Base-by-base conservation (phyloP, 2,888 invertebrate genomes). In the Ecliptopera silaceata region DNA sequence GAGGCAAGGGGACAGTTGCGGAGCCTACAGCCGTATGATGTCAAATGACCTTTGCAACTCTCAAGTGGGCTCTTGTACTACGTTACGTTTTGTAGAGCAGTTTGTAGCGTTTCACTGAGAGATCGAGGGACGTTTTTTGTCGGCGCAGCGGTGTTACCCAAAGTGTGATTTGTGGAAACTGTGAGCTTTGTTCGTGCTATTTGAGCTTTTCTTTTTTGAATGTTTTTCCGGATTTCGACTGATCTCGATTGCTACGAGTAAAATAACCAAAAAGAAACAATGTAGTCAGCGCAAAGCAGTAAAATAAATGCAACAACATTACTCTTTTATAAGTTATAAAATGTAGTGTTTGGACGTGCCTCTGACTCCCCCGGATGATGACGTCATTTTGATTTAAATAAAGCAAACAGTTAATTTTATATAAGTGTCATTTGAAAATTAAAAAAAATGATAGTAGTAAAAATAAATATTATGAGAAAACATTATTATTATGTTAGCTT, bases 1-100 rank as follows among this genome's bases (percentile, higher is more conserved):
- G 71, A 77, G 78, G 74, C 77, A 75, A n/a, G 75, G 80, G 86
- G 88, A 86, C 86, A 84, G 81, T 74, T 56, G 69, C 71, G 70
- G 64, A 69, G 71, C 72, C 71, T 70, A 72, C 70, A 69, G 68
- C 72, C 71, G 78, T 80, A 76, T 79, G 79, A 77, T 79, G 78
- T 77, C 74, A 83, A 82, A 80, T 78, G 79, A 75, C 72, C 74
- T 72, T 71, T 69, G 69, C 64, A 65, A 59, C 66, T 64, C 68
- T 66, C 57, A 59, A 70, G 65, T 67, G 54, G 59, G 62, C 69
- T 72, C 70, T 71, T 71, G 70, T 72, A 72, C 64, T 39, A 57
- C 60, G 63, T 60, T 65, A 64, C 63, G 64, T 69, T 68, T 67
- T 56, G 61, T 64, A 68, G 64, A 69, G 71, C 61, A 58, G 63